Evolutionary conservation across 2,888 invertebrate genomes (phyloP).

Genomic region (Dryadula phaetusa): DNA sequence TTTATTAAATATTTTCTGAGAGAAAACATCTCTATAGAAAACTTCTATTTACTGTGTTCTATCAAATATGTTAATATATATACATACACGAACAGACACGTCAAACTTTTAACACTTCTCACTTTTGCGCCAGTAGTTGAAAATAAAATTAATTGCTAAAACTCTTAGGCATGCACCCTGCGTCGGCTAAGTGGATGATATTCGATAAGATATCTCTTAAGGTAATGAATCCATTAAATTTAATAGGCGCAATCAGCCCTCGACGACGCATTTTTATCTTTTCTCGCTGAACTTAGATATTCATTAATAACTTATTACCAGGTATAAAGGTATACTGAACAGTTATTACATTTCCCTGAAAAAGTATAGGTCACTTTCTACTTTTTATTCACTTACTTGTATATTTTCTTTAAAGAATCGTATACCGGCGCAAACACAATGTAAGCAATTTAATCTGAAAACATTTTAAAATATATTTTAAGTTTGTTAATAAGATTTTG

Average conservation of each 20-base stretch:
- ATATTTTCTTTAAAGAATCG: not conserved
- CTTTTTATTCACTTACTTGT: too few relatives aligned
- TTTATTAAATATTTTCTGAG: too few relatives aligned
- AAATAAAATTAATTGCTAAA: conserved; percentile 10
- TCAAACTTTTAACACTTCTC: too few relatives aligned
- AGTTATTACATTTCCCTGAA: not conserved
- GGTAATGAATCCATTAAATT: conserved; percentile 34
- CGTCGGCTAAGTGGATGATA: conserved; percentile 22
- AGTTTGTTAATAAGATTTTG: too few relatives aligned
- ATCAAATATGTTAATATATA: too few relatives aligned
- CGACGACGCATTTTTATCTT: conserved; percentile 10
- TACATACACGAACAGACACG: too few relatives aligned
- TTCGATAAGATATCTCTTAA: conserved; percentile 32
- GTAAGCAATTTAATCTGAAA: too few relatives aligned
- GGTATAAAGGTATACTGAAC: not conserved
- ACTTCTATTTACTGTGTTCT: too few relatives aligned
- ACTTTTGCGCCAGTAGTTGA: not conserved
- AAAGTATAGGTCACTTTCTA: not conserved
- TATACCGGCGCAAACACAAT: too few relatives aligned
- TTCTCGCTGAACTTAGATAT: not conserved
- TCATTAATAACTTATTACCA: not conserved
- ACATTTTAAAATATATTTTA: too few relatives aligned
- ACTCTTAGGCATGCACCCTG: not conserved
- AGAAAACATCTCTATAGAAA: too few relatives aligned
- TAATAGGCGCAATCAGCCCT: conserved; percentile 20